Percentiles rank a stretch among this genome's conserved stretches.
Evolutionary conservation across 1,140 invertebrate species (phyloP).

Genomic region (Apis dorsata): DNA sequence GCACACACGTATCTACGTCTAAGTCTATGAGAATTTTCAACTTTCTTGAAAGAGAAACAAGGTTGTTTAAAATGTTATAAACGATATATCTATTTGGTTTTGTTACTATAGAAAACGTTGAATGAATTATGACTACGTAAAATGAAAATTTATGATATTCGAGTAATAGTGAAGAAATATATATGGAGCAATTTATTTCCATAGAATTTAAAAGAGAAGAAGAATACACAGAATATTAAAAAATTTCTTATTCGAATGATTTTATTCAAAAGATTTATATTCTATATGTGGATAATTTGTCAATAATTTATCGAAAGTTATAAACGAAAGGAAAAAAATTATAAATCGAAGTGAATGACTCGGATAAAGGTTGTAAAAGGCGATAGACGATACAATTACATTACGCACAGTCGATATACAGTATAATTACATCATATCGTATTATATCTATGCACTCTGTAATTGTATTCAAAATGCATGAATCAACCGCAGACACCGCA

Average conservation of each 20-base stretch:
- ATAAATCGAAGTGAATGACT: neutral
- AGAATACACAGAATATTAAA: neutral
- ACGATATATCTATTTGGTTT: neutral
- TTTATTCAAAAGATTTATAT: too few species aligned
- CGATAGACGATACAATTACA: neutral
- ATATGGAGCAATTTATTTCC: neutral
- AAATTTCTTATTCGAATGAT: too few species aligned
- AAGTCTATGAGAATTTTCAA: neutral
- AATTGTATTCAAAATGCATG: constrained; percentile 42
- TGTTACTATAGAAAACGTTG: neutral
- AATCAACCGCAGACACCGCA: constrained; percentile 41
- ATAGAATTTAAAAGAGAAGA: neutral
- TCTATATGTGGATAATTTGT: too few species aligned
- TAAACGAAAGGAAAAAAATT: neutral
- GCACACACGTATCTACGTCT: neutral
- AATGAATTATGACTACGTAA: neutral
- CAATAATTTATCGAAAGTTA: neutral
- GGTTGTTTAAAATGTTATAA: neutral
- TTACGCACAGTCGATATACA: neutral
- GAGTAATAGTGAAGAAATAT: neutral
- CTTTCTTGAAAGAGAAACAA: neutral
- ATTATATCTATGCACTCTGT: constrained; percentile 33
- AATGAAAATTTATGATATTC: neutral
- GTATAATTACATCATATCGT: constrained; percentile 45
- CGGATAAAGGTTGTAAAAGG: neutral